A percentile compares a stretch with the other conserved stretches of the same genome.
Evolutionary conservation across 2,888 invertebrate genomes (phyloP).

Genomic region (Acrocera orbiculus): DNA sequence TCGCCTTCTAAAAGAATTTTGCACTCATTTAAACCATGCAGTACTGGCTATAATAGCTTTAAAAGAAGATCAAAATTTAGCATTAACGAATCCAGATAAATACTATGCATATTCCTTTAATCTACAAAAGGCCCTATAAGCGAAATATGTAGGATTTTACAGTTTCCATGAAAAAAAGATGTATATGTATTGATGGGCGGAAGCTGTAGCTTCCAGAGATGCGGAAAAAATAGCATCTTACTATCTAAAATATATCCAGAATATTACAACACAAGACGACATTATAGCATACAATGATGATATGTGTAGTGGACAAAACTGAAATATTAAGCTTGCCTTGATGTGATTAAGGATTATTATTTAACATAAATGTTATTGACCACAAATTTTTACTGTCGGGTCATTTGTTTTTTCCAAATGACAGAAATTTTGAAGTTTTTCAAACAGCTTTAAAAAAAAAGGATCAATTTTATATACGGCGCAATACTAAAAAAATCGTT

Average conservation of each 20-base stretch:
- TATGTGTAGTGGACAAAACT: constrained; percentile 7
- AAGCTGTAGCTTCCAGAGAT: constrained; percentile 9
- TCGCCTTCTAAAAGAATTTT: constrained; percentile 5
- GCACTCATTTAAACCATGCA: constrained; percentile 9
- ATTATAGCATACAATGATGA: constrained; percentile 8
- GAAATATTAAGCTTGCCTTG: constrained; percentile 9
- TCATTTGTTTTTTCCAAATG: constrained; percentile 5
- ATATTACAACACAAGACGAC: constrained; percentile 7
- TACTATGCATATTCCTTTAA: constrained; percentile 9
- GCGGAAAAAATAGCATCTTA: constrained; percentile 8
- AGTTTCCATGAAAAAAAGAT: constrained; percentile 7
- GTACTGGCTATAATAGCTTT: constrained; percentile 11
- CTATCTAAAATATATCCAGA: constrained; percentile 7
- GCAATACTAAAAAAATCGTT: too few relatives aligned
- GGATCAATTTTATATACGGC: neutral
- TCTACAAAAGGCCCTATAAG: constrained; percentile 8
- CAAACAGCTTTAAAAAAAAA: constrained; percentile 2
- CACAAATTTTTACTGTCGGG: constrained; percentile 7
- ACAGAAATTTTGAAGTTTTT: constrained; percentile 5
- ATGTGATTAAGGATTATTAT: constrained; percentile 10
- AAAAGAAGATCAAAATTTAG: too few relatives aligned
- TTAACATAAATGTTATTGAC: constrained; percentile 8
- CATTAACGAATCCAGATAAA: constrained; percentile 7
- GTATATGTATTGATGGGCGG: constrained; percentile 7
- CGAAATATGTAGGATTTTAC: constrained; percentile 4